Base-by-base conservation (phyloP, 1,140 invertebrate genomes). In the Homalodisca vitripennis region DNA sequence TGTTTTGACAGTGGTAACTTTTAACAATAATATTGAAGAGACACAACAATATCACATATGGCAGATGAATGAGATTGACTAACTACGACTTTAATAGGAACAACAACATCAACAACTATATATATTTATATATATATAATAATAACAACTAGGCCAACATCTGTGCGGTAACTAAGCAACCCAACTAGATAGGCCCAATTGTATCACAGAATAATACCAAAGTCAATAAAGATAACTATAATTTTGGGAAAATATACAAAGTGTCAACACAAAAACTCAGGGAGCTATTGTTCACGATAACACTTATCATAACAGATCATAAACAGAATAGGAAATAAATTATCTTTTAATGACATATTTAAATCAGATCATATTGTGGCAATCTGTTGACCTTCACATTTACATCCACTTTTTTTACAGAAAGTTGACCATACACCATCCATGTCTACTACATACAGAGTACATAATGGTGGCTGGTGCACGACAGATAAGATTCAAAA, bases 31-130 rank as follows among this genome's bases (percentile, higher is more conserved):
- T 63, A 51, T 69, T 65, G 47, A 69, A 64, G 41, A 41, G 47
- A 66, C 57, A 57, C 48, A 68, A 69, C 71, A 72, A 69, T 72
- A 72, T 72, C 71, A 72, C 71, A 72, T 69, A 46, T 69, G 67
- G 69, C 71, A 60, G 69, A 72, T 69, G 71, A 72, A 72, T 66
- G 68, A 66, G 63, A 66, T 66, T 46, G 41, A 66, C 63, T 66
- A 66, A 46, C 63, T 66, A 66, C 63, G 17, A 46, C 41, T 46
- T 66, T 46, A 46, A 66, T 66, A 66, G 63, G 63, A 66, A 66
- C 63, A 66, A 66, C 63, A 66, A 66, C 63, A 66, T 46, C 63
- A 66, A 66, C 63, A 66, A 66, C 62, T 41, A 66, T 60, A 60
- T 60, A 60, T 60, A 60, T 51, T 12, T 51, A n/a, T 41, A 27